Evolutionary conservation across 2,797 vertebrate species (phyloP).

Genomic region (Fratercula arctica): DNA sequence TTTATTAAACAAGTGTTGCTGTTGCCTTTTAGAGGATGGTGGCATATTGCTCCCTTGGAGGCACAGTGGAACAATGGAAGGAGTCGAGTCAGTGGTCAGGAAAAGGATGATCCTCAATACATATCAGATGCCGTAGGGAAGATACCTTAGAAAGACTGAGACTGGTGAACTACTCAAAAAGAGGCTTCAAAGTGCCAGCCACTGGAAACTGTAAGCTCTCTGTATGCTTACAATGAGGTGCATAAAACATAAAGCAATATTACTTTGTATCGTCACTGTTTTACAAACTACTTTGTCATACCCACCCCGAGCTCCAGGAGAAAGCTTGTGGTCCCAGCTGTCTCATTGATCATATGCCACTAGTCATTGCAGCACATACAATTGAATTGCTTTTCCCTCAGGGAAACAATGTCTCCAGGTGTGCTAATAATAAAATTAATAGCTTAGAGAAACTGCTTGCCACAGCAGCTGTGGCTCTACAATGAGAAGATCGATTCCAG

Average conservation of each 20-base stretch:
- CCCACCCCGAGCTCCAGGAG: constrained; percentile 23
- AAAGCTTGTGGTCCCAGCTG: constrained; percentile 56
- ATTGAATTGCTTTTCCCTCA: constrained; percentile 81
- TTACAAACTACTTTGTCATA: constrained; percentile 44
- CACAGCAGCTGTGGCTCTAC: constrained; percentile 72
- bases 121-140: not conserved
- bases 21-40: not conserved
- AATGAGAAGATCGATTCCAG: constrained; percentile 77
- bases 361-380: constrained; percentile 72
- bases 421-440: constrained; percentile 88
- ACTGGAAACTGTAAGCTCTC: not conserved
- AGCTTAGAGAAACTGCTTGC: constrained; percentile 85
- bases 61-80: not conserved
- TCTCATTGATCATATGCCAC: constrained; percentile 77
- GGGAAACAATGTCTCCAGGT: constrained; percentile 82
- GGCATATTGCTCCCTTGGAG: not conserved
- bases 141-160: not conserved
- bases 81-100: not conserved
- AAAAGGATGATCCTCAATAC: not conserved
- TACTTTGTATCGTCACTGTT: not conserved
- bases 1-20: not conserved
- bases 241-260: constrained; percentile 35
- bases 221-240: not conserved
- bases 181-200: not conserved
- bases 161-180: not conserved